A percentile compares a stretch with the other conserved stretches of the same genome.
phyloP scores from a whole-genome alignment of 2,888 invertebrate genomes.

The Eurytoma adleriae region DNA sequence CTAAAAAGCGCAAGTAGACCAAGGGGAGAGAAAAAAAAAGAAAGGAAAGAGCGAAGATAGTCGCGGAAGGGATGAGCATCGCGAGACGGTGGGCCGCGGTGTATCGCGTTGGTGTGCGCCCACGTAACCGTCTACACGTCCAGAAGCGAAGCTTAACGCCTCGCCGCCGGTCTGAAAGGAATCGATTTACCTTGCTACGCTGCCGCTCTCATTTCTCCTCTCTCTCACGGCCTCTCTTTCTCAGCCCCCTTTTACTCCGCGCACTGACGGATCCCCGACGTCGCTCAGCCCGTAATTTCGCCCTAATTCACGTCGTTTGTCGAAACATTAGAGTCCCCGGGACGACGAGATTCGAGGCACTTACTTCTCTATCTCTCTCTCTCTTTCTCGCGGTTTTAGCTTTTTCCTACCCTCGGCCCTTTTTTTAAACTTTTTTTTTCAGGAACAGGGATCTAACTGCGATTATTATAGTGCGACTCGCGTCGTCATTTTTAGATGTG shows the following conservation, averaged over 20 bases:
- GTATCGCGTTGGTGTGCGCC: neutral
- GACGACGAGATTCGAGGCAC: neutral
- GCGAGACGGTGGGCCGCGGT: neutral
- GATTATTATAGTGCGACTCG: neutral
- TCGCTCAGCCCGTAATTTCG: conserved; percentile 33
- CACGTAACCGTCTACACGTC: neutral
- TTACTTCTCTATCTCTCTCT: neutral
- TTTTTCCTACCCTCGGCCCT: neutral
- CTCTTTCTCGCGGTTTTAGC: neutral
- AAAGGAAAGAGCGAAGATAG: neutral
- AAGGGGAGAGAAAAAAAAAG: neutral
- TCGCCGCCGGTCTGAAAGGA: conserved; percentile 37
- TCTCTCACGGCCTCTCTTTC: conserved; percentile 10
- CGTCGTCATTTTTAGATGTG: neutral
- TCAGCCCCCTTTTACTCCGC: conserved; percentile 12
- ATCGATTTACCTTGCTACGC: conserved; percentile 49
- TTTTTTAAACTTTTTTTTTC: neutral
- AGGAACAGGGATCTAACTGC: neutral
- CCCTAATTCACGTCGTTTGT: conserved; percentile 46
- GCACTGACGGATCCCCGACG: conserved; percentile 4
- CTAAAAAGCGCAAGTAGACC: neutral
- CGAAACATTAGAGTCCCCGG: conserved; percentile 22
- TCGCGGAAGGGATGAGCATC: too few species aligned
- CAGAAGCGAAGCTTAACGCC: conserved; percentile 36
- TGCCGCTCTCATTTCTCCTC: conserved; percentile 34